phyloP scores from a whole-genome alignment of 53 echinoderm and acorn worm species.

The Hippasteria phrygiana region DNA sequence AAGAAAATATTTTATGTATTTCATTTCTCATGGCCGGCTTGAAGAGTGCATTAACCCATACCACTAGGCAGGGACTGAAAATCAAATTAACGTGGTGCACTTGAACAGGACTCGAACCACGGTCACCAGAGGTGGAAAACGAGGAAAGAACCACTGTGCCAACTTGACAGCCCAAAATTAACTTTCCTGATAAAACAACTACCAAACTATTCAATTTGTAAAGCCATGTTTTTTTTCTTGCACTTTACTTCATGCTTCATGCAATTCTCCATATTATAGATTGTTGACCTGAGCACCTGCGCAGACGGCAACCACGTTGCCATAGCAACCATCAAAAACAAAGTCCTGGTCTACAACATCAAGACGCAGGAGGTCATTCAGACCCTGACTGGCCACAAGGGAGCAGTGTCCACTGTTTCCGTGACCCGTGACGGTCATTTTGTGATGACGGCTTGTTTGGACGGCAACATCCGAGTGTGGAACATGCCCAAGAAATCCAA shows the following conservation, averaged over 20 bases:
- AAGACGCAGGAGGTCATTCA: conserved; percentile 84
- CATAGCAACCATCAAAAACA: conserved; percentile 86
- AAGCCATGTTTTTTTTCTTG: background rate
- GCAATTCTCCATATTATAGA: conserved; percentile 37
- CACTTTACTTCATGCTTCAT: background rate
- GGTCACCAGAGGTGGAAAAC: no score
- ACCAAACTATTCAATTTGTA: no score
- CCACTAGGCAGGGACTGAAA: no score
- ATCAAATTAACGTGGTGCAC: no score
- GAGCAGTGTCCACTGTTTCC: conserved; percentile 70
- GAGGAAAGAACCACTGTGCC: no score
- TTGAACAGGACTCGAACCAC: no score
- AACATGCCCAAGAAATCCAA: conserved; percentile 82
- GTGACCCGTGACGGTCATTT: conserved; percentile 91
- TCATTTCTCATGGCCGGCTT: no score
- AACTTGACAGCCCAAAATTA: no score
- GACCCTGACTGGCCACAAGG: conserved; percentile 87
- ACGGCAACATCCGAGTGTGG: conserved; percentile 86
- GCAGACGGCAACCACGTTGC: conserved; percentile 87
- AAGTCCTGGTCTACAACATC: conserved; percentile 91
- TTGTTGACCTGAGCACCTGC: conserved; percentile 80
- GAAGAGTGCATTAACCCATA: no score
- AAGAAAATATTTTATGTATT: no score
- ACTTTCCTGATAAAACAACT: no score
- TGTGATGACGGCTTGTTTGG: conserved; percentile 82